These are phyloP conservation scores for Halichondria panicea DNA, from an alignment of 37 sponge, comb jelly and placozoan genomes.

Conservation along the genomic window DNA sequence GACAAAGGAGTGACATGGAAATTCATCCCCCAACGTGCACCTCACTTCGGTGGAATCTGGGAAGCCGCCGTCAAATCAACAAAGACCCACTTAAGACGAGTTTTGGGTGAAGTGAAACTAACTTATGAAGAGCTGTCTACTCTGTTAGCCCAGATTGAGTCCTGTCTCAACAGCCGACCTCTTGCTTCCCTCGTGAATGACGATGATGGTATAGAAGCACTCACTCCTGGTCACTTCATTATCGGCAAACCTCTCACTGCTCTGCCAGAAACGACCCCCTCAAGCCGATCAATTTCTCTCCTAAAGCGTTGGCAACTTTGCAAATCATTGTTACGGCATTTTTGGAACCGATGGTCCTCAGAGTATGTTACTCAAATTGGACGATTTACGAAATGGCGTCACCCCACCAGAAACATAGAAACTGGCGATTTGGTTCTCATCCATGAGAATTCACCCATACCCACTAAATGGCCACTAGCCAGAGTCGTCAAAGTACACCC, in stretches of 20 bases:
- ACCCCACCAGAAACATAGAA: constrained; percentile 1
- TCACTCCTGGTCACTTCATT: constrained; percentile 27
- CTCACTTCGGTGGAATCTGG: constrained; percentile 27
- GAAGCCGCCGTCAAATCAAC: constrained; percentile 10
- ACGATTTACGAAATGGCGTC: no score
- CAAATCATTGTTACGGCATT: constrained; percentile 27
- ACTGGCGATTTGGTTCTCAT: constrained; percentile 7
- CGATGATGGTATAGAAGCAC: constrained; percentile 1
- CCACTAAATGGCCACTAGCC: constrained; percentile 29
- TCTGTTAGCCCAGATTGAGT: constrained; percentile 7
- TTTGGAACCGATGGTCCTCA: constrained; percentile 32
- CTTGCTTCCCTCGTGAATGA: constrained; percentile 3
- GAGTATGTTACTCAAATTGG: constrained; percentile 12
- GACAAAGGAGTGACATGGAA: constrained; percentile 20
- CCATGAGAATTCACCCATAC: not conserved
- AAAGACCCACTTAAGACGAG: not conserved
- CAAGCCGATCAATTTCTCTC: constrained; percentile 6
- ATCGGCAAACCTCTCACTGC: constrained; percentile 4
- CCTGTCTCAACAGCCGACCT: constrained; percentile 16
- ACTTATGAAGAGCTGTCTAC: constrained; percentile 14
- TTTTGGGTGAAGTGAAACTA: constrained; percentile 5
- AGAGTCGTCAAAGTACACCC: constrained; percentile 13
- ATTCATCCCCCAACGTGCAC: constrained; percentile 18
- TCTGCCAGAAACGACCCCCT: constrained; percentile 4
- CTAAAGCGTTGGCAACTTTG: constrained; percentile 35